phyloP scores from a whole-genome alignment of 2,888 invertebrate genomes.

The Sinotaia quadrata region DNA sequence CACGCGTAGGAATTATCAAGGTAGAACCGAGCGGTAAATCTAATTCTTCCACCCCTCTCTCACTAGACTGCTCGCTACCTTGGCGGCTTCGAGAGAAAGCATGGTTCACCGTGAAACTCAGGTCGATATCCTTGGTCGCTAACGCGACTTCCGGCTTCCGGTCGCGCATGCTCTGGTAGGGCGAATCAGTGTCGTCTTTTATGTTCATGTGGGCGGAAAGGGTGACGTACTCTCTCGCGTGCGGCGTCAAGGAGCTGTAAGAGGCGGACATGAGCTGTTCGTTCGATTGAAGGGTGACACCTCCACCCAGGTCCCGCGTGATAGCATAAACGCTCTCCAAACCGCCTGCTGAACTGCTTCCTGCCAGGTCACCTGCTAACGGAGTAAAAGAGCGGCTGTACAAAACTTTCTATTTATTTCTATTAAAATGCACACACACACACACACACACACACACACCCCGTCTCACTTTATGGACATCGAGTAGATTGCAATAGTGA shows the following conservation, averaged over 20 bases:
- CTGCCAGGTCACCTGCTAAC: background rate
- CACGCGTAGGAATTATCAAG: constrained; percentile 20
- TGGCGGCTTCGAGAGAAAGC: constrained; percentile 28
- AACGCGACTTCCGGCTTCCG: constrained; percentile 38
- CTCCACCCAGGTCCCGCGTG: too few species aligned
- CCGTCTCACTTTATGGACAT: too few species aligned
- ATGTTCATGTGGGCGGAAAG: constrained; percentile 31
- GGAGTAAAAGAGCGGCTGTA: background rate
- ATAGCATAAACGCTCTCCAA: too few species aligned
- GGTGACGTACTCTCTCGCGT: constrained; percentile 30
- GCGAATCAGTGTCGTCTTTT: constrained; percentile 29
- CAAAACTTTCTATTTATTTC: background rate
- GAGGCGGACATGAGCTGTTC: constrained; percentile 16
- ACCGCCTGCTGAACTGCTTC: too few species aligned
- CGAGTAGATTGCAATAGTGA: too few species aligned
- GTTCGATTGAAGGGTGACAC: background rate
- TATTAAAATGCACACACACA: background rate
- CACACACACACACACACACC: background rate
- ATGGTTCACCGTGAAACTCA: constrained; percentile 43
- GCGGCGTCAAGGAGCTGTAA: constrained; percentile 20
- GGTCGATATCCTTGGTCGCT: constrained; percentile 40
- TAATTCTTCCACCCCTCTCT: constrained; percentile 29
- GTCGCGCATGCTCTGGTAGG: background rate
- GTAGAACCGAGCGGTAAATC: constrained; percentile 28
- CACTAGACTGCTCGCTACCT: constrained; percentile 32